Conservation (phyloP, 2,888 invertebrate genomes). For the Gari tellinella region DNA sequence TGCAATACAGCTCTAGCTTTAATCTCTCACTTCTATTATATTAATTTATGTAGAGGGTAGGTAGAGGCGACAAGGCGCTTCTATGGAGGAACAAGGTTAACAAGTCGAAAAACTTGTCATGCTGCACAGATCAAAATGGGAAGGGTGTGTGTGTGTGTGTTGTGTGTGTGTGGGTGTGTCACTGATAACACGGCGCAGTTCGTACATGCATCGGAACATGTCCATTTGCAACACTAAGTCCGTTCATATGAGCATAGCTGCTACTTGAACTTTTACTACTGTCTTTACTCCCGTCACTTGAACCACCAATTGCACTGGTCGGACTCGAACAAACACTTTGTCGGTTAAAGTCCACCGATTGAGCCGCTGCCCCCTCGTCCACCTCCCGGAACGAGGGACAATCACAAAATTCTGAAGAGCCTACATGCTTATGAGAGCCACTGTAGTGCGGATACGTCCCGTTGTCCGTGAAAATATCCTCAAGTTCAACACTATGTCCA, state of each 20-base stretch:
- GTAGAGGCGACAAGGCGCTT: background rate
- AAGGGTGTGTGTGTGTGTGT: no score
- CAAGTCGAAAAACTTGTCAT: background rate
- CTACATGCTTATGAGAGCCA: slow-evolving; percentile 41
- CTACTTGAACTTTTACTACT: slow-evolving; percentile 79
- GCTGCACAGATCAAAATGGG: background rate
- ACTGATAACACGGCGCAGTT: slow-evolving; percentile 72
- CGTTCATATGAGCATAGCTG: slow-evolving; percentile 78
- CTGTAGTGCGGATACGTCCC: slow-evolving; percentile 46
- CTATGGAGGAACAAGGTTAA: no score
- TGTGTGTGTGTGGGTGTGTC: slow-evolving; percentile 13
- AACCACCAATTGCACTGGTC: slow-evolving; percentile 74
- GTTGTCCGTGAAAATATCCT: slow-evolving; percentile 54
- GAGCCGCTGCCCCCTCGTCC: slow-evolving; percentile 51
- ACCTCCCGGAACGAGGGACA: slow-evolving; percentile 64
- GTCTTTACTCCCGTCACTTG: slow-evolving; percentile 79
- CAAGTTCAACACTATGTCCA: slow-evolving; percentile 57
- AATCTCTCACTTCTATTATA: no score
- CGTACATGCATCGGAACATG: slow-evolving; percentile 84
- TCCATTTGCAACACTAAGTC: slow-evolving; percentile 79
- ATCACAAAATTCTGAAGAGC: slow-evolving; percentile 67
- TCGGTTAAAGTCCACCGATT: slow-evolving; percentile 55
- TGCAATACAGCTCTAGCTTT: no score
- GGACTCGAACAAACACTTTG: slow-evolving; percentile 70
- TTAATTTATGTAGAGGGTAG: no score